Evolutionary conservation across 2,888 invertebrate genomes (phyloP), one percentile per base, ranked within the genome.

Genomic region (Amiota communis): DNA sequence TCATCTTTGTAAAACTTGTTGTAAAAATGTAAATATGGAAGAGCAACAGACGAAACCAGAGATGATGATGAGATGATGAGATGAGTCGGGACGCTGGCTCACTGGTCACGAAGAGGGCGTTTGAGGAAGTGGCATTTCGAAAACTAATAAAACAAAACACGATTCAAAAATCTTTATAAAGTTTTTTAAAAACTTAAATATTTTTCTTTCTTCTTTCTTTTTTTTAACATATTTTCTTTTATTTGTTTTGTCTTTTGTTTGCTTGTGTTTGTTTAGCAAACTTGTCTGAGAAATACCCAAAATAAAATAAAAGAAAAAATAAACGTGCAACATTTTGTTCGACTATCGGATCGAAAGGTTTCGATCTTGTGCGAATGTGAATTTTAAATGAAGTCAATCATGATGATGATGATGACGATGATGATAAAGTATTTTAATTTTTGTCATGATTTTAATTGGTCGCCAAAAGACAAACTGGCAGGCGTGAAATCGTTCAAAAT

Each of bases 251-350:
- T 20, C 59, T 17, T 59, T 11, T 4, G 59, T 59, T 59, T 59
- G 36, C 59, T 17, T 59, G 3, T 4, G 23, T 59, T 59, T 59
- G 36, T 36, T 36, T 47, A 15, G 11, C 47, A 6, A 65, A 65
- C 15, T 65, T 65, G 65, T 10, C 65, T n/a, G 15, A 65, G 17
- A 36, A 36, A 15, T 1, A 36, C 36, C 36, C 36, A 36, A 36
- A 23, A n/a, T n/a, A 23, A 36, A 36, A 6, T 6, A 36, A 36
- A 36, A 36, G 8, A 36, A 36, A 36, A 36, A 23, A 61, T 17
- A 65, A 65, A 65, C 67, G 67, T 68, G 67, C 67, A 53, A n/a
- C 59, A 15, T 17, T 6, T 59, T 20, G 15, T 59, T 59, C 65
- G 65, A 36, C 36, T 4, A 36, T 36, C 36, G 3, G 3, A 49